These are phyloP conservation scores for Malurus alboscapulatus DNA, from an alignment of 2,113 vertebrate species.

Conservation along the genomic window DNA sequence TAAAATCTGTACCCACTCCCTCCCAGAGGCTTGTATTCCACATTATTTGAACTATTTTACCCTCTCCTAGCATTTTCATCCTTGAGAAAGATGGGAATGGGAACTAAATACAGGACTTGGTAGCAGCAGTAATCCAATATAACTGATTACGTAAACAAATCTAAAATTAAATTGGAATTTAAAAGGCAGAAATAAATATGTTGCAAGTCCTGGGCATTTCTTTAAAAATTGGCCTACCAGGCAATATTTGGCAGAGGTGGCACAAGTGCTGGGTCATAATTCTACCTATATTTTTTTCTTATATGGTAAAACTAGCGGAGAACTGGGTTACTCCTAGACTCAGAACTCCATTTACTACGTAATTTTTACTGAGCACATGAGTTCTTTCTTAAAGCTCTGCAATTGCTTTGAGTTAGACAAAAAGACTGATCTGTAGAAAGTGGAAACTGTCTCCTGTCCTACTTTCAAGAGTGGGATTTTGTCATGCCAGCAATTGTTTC, in stretches of 20 bases:
- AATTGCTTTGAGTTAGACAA: slow-evolving; percentile 39
- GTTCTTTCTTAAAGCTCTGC: neutral
- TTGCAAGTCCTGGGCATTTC: neutral
- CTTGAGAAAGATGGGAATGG: neutral
- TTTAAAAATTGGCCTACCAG: neutral
- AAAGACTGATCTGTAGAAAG: slow-evolving; percentile 48
- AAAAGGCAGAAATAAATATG: slow-evolving; percentile 3
- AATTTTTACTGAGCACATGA: slow-evolving; percentile 43
- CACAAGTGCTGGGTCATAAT: neutral
- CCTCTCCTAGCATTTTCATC: neutral
- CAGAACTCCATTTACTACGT: slow-evolving; percentile 39
- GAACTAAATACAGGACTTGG: neutral
- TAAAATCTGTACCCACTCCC: neutral
- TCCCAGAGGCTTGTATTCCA: neutral
- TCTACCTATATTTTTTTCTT: neutral
- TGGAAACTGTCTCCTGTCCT: slow-evolving; percentile 37
- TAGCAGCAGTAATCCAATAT: neutral
- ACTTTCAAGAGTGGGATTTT: slow-evolving; percentile 38
- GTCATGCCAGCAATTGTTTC: slow-evolving; percentile 22
- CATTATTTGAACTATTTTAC: neutral
- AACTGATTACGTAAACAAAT: slow-evolving; percentile 12
- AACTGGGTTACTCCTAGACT: neutral
- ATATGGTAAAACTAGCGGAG: neutral
- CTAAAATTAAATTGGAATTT: slow-evolving; percentile 3
- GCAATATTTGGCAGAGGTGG: neutral